Percentiles rank a stretch among this genome's conserved stretches.
Conservation (phyloP, 2,113 vertebrate genomes). For the Ariopsis seemanni region DNA sequence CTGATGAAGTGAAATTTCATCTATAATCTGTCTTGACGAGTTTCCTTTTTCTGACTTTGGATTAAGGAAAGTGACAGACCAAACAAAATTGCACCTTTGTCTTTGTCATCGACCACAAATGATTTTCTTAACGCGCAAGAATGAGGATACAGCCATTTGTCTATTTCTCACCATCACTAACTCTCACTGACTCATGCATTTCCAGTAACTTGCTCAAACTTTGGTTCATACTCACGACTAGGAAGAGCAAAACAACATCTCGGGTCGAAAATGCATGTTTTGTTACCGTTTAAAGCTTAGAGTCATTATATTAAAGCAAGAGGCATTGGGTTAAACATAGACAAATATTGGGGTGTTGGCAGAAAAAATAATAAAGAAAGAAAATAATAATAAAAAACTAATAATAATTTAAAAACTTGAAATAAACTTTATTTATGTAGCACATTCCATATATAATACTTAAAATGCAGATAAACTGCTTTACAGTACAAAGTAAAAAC, state of each 20-base stretch:
- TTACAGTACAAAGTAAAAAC: not conserved
- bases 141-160: constrained; percentile 46
- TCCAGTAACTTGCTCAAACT: constrained; percentile 3
- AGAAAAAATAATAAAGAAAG: not conserved
- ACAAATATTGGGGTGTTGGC: not conserved
- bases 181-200: constrained; percentile 53
- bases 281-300: not conserved
- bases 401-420: too few species aligned
- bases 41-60: constrained; percentile 27
- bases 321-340: not conserved
- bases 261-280: not conserved
- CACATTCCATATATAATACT: not conserved
- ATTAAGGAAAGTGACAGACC: constrained; percentile 49
- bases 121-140: constrained; percentile 32
- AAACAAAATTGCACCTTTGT: constrained; percentile 48
- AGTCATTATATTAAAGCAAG: not conserved
- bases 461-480: not conserved
- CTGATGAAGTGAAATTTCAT: constrained; percentile 32
- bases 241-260: not conserved
- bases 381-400: not conserved
- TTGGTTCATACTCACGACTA: not conserved
- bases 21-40: not conserved
- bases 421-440: not conserved
- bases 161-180: constrained; percentile 34
- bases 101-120: constrained; percentile 56